Conservation (phyloP, 1,140 invertebrate species). For the Pogonomyrmex barbatus region DNA sequence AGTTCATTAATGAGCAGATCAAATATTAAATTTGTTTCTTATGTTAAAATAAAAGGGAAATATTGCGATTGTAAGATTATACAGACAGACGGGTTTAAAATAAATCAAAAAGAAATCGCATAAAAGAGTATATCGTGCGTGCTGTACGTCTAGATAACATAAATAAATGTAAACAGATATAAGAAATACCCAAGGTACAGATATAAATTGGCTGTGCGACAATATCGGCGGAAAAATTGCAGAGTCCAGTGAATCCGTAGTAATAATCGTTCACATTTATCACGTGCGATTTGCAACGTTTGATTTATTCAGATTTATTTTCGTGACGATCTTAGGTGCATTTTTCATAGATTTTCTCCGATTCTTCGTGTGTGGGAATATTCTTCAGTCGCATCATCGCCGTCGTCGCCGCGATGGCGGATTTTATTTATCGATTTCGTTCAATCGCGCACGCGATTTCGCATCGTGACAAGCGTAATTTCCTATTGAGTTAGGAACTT, state of each 20-base stretch:
- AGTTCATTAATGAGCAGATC: neutral
- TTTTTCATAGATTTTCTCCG: constrained; percentile 52
- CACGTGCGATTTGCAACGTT: constrained; percentile 59
- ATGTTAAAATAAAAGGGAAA: neutral
- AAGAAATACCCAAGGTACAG: constrained; percentile 45
- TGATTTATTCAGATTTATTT: constrained; percentile 63
- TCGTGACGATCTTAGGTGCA: constrained; percentile 38
- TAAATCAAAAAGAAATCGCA: constrained; percentile 4
- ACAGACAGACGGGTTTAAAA: neutral
- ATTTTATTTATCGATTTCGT: constrained; percentile 56
- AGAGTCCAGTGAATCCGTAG: constrained; percentile 57
- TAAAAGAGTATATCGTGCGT: neutral
- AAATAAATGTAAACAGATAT: constrained; percentile 46
- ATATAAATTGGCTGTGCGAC: constrained; percentile 13
- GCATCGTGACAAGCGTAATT: constrained; percentile 37
- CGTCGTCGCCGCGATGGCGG: neutral
- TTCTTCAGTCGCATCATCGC: constrained; percentile 18
- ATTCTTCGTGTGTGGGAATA: constrained; percentile 10
- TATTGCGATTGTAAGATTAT: neutral
- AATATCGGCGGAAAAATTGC: constrained; percentile 53
- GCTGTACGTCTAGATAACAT: neutral
- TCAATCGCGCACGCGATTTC: constrained; percentile 40
- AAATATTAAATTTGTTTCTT: constrained; percentile 13
- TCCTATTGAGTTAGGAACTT: constrained; percentile 18
- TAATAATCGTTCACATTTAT: constrained; percentile 59